These are phyloP conservation scores for Neosilurus mollespiculum DNA, from an alignment of 2,797 vertebrate genomes.

Conservation along the genomic window DNA sequence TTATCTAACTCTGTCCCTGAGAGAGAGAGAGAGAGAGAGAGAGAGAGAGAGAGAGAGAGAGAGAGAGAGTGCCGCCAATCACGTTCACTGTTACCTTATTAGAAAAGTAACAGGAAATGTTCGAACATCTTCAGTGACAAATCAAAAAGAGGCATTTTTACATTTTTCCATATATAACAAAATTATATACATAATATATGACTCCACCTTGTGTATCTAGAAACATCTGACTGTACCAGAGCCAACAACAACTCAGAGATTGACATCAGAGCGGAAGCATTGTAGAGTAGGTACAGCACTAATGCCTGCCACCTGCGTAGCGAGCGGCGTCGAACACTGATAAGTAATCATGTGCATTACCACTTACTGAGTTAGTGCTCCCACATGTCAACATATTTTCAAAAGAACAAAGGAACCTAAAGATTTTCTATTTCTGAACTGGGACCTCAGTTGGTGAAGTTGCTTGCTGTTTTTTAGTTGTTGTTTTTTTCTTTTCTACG, in stretches of 20 bases:
- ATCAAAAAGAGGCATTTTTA: constrained; percentile 17
- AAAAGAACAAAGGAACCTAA: not conserved
- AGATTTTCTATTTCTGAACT: not conserved
- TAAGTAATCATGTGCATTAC: constrained; percentile 4
- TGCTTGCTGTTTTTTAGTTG: not conserved
- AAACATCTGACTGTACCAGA: not conserved
- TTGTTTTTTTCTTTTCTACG: not conserved
- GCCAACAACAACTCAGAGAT: not conserved
- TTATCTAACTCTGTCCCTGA: not conserved
- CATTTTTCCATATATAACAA: constrained; percentile 1
- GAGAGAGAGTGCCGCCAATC: constrained; percentile 29
- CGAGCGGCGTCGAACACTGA: not conserved
- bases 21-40: not conserved
- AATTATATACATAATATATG: not conserved
- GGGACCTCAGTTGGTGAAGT: not conserved
- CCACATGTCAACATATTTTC: not conserved
- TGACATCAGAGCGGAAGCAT: constrained; percentile 3
- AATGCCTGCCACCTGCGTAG: constrained; percentile 10
- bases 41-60: not conserved
- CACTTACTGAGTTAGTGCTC: not conserved
- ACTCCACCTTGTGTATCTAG: constrained; percentile 8
- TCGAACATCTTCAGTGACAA: constrained; percentile 21
- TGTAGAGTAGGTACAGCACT: not conserved
- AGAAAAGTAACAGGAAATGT: constrained; percentile 33
- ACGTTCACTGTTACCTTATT: constrained; percentile 40